Percentiles rank a stretch among this genome's conserved stretches.
Evolutionary conservation across 1,140 invertebrate genomes (phyloP).

Genomic region (Archegozetes longisetosus): DNA sequence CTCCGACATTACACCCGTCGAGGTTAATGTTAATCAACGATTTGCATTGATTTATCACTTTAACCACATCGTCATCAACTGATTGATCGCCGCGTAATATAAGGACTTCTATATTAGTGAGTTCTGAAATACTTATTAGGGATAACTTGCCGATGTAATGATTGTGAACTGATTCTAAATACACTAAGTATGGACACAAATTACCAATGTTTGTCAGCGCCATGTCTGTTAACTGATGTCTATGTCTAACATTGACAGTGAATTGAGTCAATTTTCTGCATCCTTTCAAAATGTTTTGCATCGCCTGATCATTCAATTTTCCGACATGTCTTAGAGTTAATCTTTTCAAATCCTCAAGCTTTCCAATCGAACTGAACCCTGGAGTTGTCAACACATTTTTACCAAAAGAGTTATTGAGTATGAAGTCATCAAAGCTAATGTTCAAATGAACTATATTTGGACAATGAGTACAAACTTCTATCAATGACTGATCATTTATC

Average conservation of each 20-base stretch:
- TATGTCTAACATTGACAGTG: slow-evolving; percentile 5
- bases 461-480: background rate
- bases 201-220: background rate
- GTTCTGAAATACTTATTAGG: background rate
- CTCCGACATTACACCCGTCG: slow-evolving; percentile 8
- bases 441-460: background rate
- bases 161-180: slow-evolving; percentile 11
- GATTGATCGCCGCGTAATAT: slow-evolving; percentile 7
- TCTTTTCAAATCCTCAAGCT: background rate
- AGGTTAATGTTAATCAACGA: background rate
- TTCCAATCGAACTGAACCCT: slow-evolving; percentile 1
- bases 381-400: background rate
- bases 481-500: slow-evolving; percentile 4
- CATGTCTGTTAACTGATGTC: slow-evolving; percentile 7
- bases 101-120: background rate
- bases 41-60: background rate
- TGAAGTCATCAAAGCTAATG: slow-evolving; percentile 13
- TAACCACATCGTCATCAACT: background rate
- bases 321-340: slow-evolving; percentile 5
- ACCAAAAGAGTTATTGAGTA: slow-evolving; percentile 1
- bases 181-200: background rate
- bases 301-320: background rate
- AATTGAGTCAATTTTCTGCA: background rate
- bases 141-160: slow-evolving; percentile 4
- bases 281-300: background rate